phyloP scores from a whole-genome alignment of 2,113 vertebrate genomes.

The Mystacornis crossleyi region DNA sequence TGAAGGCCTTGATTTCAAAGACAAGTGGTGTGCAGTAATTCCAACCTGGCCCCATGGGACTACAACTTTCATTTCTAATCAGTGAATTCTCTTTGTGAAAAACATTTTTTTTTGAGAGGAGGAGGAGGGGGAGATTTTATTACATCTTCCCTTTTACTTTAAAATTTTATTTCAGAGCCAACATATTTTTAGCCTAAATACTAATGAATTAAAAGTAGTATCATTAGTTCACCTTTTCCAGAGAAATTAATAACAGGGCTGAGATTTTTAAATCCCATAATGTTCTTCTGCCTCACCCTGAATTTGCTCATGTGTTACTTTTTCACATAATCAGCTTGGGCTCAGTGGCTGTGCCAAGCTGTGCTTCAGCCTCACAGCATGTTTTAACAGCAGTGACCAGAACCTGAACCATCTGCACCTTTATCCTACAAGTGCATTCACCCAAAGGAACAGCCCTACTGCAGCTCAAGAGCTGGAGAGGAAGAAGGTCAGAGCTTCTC shows the following conservation, averaged over 20 bases:
- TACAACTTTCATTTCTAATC: constrained; percentile 60
- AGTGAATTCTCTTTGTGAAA: constrained; percentile 52
- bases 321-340: not conserved
- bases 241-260: constrained; percentile 29
- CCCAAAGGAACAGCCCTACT: not conserved
- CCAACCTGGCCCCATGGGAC: not conserved
- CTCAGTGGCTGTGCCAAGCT: not conserved
- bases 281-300: not conserved
- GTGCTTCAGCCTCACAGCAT: not conserved
- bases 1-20: constrained; percentile 71
- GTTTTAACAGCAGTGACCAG: not conserved
- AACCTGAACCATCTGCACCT: not conserved
- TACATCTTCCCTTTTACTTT: not conserved
- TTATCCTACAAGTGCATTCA: not conserved
- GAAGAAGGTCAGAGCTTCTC: not conserved
- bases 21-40: constrained; percentile 60
- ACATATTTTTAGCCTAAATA: constrained; percentile 23
- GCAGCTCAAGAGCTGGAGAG: not conserved
- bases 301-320: not conserved
- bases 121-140: not conserved
- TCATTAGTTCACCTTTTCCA: constrained; percentile 13
- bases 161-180: constrained; percentile 1
- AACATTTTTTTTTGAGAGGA: not conserved
- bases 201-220: constrained; percentile 36
- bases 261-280: constrained; percentile 43